phyloP scores from a whole-genome alignment of 2,888 invertebrate species.

The Heterodera filipjevi region DNA sequence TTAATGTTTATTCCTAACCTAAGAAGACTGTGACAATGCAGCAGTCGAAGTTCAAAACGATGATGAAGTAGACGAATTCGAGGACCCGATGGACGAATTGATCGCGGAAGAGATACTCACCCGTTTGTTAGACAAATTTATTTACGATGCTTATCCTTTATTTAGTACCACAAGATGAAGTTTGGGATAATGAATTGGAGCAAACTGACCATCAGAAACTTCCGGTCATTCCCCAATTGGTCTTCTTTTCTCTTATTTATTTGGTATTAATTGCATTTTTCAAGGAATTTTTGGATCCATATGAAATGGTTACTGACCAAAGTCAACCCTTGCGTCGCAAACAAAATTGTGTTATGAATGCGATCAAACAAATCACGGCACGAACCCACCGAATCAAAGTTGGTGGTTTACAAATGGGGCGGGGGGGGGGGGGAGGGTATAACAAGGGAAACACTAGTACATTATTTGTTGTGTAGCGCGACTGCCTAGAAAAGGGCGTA shows the following conservation, averaged over 20 bases:
- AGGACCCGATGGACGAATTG: slow-evolving; percentile 29
- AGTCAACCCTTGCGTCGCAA: slow-evolving; percentile 30
- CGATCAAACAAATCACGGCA: slow-evolving; percentile 27
- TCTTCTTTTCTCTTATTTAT: background rate
- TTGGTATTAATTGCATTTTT: background rate
- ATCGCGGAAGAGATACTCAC: slow-evolving; percentile 27
- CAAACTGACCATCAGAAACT: slow-evolving; percentile 9
- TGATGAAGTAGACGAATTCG: background rate
- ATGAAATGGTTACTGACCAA: slow-evolving; percentile 22
- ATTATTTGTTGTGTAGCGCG: slow-evolving; percentile 24
- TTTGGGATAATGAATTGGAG: slow-evolving; percentile 22
- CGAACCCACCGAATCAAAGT: slow-evolving; percentile 32
- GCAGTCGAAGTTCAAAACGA: background rate
- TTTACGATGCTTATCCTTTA: background rate
- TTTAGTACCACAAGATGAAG: slow-evolving; percentile 3
- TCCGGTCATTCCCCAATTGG: too few relatives aligned
- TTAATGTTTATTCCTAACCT: too few relatives aligned
- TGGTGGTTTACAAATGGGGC: too few relatives aligned
- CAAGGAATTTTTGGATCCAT: slow-evolving; percentile 31
- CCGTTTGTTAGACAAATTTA: background rate
- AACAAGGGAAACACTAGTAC: too few relatives aligned
- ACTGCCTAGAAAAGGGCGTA: slow-evolving; percentile 24
- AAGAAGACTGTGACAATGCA: too few relatives aligned
- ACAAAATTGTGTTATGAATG: slow-evolving; percentile 29
- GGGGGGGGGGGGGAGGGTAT: too few relatives aligned